These are phyloP conservation scores for Erpobdella octoculata DNA, from an alignment of 2,888 invertebrate species.

Conservation along the genomic window DNA sequence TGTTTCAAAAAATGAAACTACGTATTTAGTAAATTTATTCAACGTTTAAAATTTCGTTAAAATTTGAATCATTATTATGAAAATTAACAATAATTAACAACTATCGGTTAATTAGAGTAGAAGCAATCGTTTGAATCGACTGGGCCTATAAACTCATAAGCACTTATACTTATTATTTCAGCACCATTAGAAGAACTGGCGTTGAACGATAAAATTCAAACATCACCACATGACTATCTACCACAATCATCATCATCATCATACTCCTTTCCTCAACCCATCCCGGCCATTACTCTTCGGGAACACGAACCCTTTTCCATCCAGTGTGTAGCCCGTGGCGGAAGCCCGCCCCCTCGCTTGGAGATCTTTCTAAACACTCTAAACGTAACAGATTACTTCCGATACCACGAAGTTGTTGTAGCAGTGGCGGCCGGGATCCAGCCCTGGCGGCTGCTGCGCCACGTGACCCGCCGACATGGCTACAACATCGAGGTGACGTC, in stretches of 20 bases:
- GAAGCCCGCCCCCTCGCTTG: constrained; percentile 17
- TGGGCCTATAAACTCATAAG: too few species aligned
- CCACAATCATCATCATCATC: constrained; percentile 13
- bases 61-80: too few species aligned
- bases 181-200: too few species aligned
- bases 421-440: constrained; percentile 18
- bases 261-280: not conserved
- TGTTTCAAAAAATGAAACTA: too few species aligned
- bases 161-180: too few species aligned
- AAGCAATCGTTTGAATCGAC: too few species aligned
- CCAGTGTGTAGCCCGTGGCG: constrained; percentile 7
- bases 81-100: too few species aligned
- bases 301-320: constrained; percentile 14
- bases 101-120: too few species aligned
- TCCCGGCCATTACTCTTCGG: not conserved
- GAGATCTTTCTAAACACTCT: constrained; percentile 4
- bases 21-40: too few species aligned
- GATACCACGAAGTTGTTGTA: not conserved
- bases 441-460: constrained; percentile 25
- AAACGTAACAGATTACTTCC: constrained; percentile 26
- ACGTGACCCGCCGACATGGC: constrained; percentile 25
- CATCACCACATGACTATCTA: too few species aligned
- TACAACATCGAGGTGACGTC: constrained; percentile 13
- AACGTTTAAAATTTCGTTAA: too few species aligned
- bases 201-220: too few species aligned